A percentile compares a stretch with the other conserved stretches of the same genome.
These are phyloP conservation scores for Campaea margaritaria DNA, from an alignment of 2,888 invertebrate species.

Conservation along the genomic window DNA sequence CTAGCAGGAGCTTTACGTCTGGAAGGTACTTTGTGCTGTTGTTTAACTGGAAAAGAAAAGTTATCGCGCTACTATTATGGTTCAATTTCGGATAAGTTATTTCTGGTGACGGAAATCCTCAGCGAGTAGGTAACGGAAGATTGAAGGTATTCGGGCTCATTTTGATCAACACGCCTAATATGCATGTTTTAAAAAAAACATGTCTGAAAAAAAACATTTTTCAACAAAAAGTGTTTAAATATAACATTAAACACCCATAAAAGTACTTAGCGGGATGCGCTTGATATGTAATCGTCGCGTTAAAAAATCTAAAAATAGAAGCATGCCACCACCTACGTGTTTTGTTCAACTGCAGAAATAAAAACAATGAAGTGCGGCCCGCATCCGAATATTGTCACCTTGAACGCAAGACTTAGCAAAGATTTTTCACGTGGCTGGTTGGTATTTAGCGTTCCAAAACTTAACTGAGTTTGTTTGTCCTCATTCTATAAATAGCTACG, in stretches of 20 bases:
- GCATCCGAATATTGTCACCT: conserved; percentile 39
- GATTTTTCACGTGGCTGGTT: conserved; percentile 29
- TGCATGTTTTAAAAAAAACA: no score
- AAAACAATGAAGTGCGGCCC: conserved; percentile 39
- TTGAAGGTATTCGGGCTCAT: no score
- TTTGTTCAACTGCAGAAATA: conserved; percentile 32
- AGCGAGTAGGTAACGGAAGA: no score
- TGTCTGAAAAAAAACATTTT: no score
- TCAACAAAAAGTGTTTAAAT: no score
- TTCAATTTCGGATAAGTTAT: background rate
- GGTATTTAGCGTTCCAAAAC: conserved; percentile 49
- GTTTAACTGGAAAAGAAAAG: conserved; percentile 87
- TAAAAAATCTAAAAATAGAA: conserved; percentile 42
- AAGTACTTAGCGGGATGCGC: conserved; percentile 17
- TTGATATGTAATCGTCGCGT: conserved; percentile 32
- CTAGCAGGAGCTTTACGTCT: conserved; percentile 88
- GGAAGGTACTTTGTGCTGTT: conserved; percentile 88
- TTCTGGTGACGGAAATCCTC: no score
- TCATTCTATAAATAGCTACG: conserved; percentile 63
- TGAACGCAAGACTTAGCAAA: conserved; percentile 32
- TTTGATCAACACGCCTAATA: no score
- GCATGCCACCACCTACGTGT: conserved; percentile 33
- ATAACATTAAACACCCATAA: no score
- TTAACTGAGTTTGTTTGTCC: conserved; percentile 55
- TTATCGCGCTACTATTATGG: conserved; percentile 4